Evolutionary conservation across 2,797 vertebrate genomes (phyloP), one percentile per base, ranked within the genome.

Genomic region (Sciaenops ocellatus): DNA sequence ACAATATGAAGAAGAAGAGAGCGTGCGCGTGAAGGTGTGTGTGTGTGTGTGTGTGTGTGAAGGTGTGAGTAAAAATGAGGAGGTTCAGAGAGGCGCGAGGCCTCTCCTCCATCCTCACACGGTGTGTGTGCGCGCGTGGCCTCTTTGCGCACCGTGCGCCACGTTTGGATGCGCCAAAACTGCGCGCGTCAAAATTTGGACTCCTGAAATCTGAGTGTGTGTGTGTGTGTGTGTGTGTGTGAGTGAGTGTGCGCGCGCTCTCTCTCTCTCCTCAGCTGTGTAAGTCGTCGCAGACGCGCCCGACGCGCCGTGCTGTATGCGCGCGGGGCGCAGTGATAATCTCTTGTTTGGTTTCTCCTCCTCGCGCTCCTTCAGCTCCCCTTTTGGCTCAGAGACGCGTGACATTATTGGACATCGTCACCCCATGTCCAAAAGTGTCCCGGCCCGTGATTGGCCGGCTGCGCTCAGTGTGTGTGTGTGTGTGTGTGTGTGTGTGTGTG

Each of bases 361-460:
- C 24, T 54, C 63, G 6, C 50, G 79, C 64, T 78, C 79, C 67
- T 34, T 18, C 38, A 24, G 61, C 60, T 69, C 72, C 73, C 46
- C 67, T 59, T 47, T 71, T 15, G 48, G 75, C 60, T 78, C 80
- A 85, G 65, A 86, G 67, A 85, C 82, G 79, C 66, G 30, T 73
- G 69, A 82, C 85, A 67, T 90, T 73, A 93, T 93, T 92, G 91
- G 91, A 87, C 87, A 62, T 73, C 90, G 89, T 93, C 89, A 90
- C 76, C 80, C 51, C 62, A 16, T 64, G 78, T 89, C 85, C 78
- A 83, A 82, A 88, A 86, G 84, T 85, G 89, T 90, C 84, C 80
- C 26, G 77, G 48, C 10, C 69, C 54, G 30, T 90, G 89, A 93
- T 93, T 93, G 92, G 92, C 60, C 84, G 70, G 75, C 69, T 79